phyloP scores from a whole-genome alignment of 2,113 vertebrate genomes.

The Nothocercus julius region DNA sequence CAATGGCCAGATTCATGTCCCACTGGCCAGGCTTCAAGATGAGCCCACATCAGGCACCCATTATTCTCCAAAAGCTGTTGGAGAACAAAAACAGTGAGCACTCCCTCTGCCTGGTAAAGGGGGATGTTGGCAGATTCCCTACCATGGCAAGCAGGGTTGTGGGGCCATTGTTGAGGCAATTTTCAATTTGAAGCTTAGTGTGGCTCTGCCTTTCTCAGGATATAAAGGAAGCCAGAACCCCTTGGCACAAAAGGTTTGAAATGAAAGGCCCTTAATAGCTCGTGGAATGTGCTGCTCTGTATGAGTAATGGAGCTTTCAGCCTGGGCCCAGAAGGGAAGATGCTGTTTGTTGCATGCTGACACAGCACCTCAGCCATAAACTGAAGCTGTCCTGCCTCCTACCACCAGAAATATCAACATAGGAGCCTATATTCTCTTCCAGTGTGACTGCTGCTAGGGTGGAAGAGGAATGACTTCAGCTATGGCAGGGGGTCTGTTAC shows the following conservation, averaged over 20 bases:
- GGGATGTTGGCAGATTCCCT: not conserved
- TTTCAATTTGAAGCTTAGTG: not conserved
- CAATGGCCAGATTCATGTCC: constrained; percentile 21
- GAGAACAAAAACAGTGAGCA: not conserved
- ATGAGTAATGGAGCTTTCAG: not conserved
- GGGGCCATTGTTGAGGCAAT: not conserved
- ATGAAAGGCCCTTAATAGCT: not conserved
- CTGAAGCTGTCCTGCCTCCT: not conserved
- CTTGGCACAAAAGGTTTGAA: not conserved
- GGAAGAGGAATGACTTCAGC: not conserved
- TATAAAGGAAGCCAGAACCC: not conserved
- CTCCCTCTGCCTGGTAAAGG: not conserved
- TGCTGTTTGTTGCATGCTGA: not conserved
- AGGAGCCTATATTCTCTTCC: not conserved
- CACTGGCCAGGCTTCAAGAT: constrained; percentile 3
- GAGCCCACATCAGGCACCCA: not conserved
- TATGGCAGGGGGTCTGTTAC: not conserved
- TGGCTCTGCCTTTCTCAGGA: not conserved
- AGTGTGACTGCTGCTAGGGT: not conserved
- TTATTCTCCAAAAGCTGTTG: constrained; percentile 22
- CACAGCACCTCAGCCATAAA: not conserved
- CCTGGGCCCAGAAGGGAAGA: not conserved
- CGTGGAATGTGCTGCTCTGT: not conserved
- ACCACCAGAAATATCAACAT: not conserved
- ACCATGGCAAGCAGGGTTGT: not conserved